Conservation (phyloP, 2,888 invertebrate species). For the Nyleta sp. region DNA sequence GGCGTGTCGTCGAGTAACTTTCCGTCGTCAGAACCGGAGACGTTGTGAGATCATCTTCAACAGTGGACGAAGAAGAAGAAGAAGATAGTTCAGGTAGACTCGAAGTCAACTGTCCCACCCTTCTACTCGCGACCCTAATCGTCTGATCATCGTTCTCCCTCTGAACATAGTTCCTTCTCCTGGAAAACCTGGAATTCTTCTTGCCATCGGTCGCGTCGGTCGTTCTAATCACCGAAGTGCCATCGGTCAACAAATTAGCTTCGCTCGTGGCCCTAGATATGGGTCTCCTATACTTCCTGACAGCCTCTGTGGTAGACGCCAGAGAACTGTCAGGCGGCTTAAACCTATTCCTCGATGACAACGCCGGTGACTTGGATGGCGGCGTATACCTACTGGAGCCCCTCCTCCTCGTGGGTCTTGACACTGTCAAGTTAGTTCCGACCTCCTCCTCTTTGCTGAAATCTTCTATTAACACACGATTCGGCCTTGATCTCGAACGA, state of each 20-base stretch:
- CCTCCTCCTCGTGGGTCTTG: slow-evolving; percentile 62
- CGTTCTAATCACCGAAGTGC: slow-evolving; percentile 73
- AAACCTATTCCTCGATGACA: slow-evolving; percentile 35
- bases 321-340: slow-evolving; percentile 25
- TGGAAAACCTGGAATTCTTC: slow-evolving; percentile 50
- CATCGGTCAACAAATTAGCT: slow-evolving; percentile 49
- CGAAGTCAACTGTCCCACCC: slow-evolving; percentile 64
- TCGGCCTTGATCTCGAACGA: slow-evolving; percentile 72
- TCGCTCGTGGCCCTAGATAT: slow-evolving; percentile 53
- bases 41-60: no score
- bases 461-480: slow-evolving; percentile 59
- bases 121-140: slow-evolving; percentile 69
- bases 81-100: slow-evolving; percentile 50
- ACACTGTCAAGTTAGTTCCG: slow-evolving; percentile 52
- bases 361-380: slow-evolving; percentile 44
- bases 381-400: slow-evolving; percentile 67
- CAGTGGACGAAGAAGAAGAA: not conserved
- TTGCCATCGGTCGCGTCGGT: slow-evolving; percentile 24
- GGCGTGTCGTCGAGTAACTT: slow-evolving; percentile 15
- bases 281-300: slow-evolving; percentile 66
- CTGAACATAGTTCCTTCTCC: slow-evolving; percentile 48
- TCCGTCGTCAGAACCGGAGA: no score
- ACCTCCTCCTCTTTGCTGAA: slow-evolving; percentile 54
- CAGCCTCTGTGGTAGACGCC: slow-evolving; percentile 21
- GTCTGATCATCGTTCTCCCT: slow-evolving; percentile 54